These are phyloP conservation scores for Drosophila ohnishii DNA, from an alignment of 1,140 invertebrate genomes.

Conservation along the genomic window DNA sequence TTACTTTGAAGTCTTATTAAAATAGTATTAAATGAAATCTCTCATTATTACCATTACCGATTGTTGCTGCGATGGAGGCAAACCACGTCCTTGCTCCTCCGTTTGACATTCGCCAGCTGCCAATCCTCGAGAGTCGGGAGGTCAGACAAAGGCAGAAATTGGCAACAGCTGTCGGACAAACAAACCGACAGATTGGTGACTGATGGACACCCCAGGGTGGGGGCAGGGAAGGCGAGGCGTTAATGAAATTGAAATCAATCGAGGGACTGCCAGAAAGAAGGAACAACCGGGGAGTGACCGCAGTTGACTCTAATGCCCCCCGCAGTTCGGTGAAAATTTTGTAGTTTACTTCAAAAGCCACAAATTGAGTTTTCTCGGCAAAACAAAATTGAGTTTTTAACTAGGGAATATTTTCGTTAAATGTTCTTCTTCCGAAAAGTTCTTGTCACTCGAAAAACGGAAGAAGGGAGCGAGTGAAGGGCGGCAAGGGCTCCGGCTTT, in stretches of 20 bases:
- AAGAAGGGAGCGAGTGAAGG: slow-evolving; percentile 3
- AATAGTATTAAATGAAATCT: neutral
- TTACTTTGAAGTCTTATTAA: neutral
- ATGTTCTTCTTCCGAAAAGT: slow-evolving; percentile 47
- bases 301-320: slow-evolving; percentile 15
- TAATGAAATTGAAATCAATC: slow-evolving; percentile 80
- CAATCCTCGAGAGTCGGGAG: slow-evolving; percentile 11
- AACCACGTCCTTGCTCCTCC: neutral
- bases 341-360: slow-evolving; percentile 35
- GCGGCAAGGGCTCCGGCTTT: slow-evolving; percentile 30
- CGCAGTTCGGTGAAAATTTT: slow-evolving; percentile 21
- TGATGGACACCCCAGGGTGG: neutral
- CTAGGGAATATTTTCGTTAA: slow-evolving; percentile 51
- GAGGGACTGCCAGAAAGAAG: neutral
- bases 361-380: slow-evolving; percentile 50
- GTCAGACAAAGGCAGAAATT: slow-evolving; percentile 41
- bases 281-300: slow-evolving; percentile 16
- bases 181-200: slow-evolving; percentile 42
- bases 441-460: slow-evolving; percentile 35
- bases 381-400: slow-evolving; percentile 68
- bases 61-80: neutral
- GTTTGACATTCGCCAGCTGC: slow-evolving; percentile 20
- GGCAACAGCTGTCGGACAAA: slow-evolving; percentile 47
- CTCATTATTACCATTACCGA: neutral
- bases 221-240: slow-evolving; percentile 39